These are phyloP conservation scores for Drosophila guanche DNA, from an alignment of 1,140 invertebrate species.

Conservation along the genomic window DNA sequence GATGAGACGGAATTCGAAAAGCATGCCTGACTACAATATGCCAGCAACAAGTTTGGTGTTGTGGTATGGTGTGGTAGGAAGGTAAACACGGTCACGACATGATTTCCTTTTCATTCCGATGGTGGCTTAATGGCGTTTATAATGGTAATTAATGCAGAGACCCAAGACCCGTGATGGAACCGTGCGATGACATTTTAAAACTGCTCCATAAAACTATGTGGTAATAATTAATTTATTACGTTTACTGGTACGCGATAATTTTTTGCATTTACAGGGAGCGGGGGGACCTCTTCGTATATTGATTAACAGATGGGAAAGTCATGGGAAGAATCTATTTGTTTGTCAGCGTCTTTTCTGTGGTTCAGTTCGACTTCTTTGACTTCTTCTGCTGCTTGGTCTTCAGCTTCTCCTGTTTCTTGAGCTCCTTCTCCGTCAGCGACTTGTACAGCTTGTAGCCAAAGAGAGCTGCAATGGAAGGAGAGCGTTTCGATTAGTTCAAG, in stretches of 20 bases:
- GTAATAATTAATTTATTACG: constrained; percentile 51
- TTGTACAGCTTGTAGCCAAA: constrained; percentile 93
- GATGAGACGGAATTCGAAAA: constrained; percentile 17
- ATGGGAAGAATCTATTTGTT: constrained; percentile 19
- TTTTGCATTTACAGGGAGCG: constrained; percentile 58
- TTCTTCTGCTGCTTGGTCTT: constrained; percentile 81
- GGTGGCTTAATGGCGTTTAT: constrained; percentile 26
- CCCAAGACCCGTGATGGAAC: constrained; percentile 17
- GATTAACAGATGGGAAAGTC: constrained; percentile 42
- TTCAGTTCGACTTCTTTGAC: constrained; percentile 75
- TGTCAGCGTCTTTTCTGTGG: background rate
- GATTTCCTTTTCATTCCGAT: constrained; percentile 38
- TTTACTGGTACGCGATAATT: constrained; percentile 49
- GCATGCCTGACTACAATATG: background rate
- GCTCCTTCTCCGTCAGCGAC: constrained; percentile 89
- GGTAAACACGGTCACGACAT: constrained; percentile 55
- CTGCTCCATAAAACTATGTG: constrained; percentile 14
- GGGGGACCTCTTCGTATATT: constrained; percentile 3
- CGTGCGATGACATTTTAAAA: constrained; percentile 28
- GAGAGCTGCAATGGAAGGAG: constrained; percentile 87
- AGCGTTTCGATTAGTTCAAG: constrained; percentile 31
- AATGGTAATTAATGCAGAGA: constrained; percentile 48
- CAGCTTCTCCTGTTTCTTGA: constrained; percentile 88
- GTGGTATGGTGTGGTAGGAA: background rate
- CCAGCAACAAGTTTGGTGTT: constrained; percentile 60